Evolutionary conservation across 2,797 vertebrate species (phyloP), one percentile per base, ranked within the genome.

Genomic region (Poecilia picta): DNA sequence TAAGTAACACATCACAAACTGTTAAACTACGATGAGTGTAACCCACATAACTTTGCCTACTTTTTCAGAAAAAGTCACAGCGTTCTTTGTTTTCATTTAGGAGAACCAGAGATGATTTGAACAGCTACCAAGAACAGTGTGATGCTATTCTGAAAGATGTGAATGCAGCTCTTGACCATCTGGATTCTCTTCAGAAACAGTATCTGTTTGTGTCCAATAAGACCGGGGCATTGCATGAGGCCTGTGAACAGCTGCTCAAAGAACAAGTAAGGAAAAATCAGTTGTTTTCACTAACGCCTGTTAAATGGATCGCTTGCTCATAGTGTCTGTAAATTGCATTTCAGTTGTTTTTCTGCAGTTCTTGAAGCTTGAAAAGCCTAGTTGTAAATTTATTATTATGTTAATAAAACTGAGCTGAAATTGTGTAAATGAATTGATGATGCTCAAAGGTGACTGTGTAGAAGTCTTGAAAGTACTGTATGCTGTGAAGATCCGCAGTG

Each of bases 191-290:
- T 82, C 97, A 99, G 91, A 98, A 98, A 84, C 98, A 99, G 90
- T 99, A 98, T 88, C 95, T 98, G 64, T 99, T 99, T 94, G 98
- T 99, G 80, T 98, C 98, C 78, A 98, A 97, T 73, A 99, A 99
- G 94, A 99, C 98, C 2, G 98, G 98, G 45, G 96, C 98, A 0
- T 94, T 99, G 1, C 98, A 99, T 0, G 97, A 98, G 89, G 98
- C 98, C 85, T 99, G 98, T 86, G 98, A 99, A 81, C 98, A 99
- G 79, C 97, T 99, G 81, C 89, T 99, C 5, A 98, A 98, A 93
- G 98, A 99, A 89, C 98, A 99, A 97, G 98, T 99, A 92, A 91
- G 81, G 12, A 23, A 33, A n/a, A 25, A 4, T 3, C 2, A 20
- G 11, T 51, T 66, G 11, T 74, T 1, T 16, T 36, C 15, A 55